Evolutionary conservation across 2,888 invertebrate genomes (phyloP).

Genomic region (Pinctada fucata): DNA sequence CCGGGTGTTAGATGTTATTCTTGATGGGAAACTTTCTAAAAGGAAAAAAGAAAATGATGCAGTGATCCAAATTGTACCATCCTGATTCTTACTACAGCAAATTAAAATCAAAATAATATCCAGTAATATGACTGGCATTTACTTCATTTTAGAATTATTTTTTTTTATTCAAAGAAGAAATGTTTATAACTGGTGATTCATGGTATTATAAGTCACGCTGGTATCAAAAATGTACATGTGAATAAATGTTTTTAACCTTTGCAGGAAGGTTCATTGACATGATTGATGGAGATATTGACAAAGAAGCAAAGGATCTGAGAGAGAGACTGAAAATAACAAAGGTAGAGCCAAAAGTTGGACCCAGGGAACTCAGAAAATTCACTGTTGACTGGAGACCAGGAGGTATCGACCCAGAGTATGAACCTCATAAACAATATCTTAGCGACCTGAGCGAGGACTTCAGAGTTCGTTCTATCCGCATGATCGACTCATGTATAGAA

Average conservation of each 20-base stretch:
- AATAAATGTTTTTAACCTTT: background rate
- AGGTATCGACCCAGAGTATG: constrained; percentile 44
- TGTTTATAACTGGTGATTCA: no score
- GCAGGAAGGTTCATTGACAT: constrained; percentile 62
- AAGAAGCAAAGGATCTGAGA: constrained; percentile 56
- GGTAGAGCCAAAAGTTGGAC: constrained; percentile 47
- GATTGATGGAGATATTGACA: constrained; percentile 50
- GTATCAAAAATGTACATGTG: no score
- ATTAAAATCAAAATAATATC: no score
- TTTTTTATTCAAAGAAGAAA: no score
- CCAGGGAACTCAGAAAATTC: constrained; percentile 47
- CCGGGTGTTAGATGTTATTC: no score
- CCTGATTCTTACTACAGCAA: no score
- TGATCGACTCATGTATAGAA: constrained; percentile 52
- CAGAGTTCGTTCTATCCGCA: constrained; percentile 48
- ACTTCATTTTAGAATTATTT: no score
- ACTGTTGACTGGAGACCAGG: constrained; percentile 52
- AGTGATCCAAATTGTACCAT: no score
- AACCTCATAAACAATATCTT: constrained; percentile 57
- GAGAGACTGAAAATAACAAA: constrained; percentile 50
- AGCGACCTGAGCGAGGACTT: constrained; percentile 55
- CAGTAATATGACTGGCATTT: no score
- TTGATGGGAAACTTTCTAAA: no score
- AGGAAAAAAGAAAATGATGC: no score
- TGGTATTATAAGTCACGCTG: no score